Conservation (phyloP, 2,113 vertebrate genomes). For the Addax nasomaculatus region DNA sequence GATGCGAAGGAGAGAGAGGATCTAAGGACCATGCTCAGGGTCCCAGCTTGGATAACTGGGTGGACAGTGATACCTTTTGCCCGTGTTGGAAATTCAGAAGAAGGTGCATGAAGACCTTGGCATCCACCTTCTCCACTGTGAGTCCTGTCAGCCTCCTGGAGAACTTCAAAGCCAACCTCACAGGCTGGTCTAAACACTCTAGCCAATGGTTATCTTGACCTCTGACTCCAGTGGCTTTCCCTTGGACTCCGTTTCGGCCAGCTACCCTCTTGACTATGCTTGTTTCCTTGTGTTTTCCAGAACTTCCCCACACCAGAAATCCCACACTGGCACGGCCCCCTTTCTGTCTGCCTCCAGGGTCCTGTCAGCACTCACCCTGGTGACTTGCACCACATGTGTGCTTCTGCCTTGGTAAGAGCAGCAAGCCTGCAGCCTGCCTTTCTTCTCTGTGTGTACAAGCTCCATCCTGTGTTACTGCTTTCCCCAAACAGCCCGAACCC, state of each 20-base stretch:
- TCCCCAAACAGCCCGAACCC: background rate
- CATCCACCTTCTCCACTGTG: background rate
- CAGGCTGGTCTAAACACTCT: background rate
- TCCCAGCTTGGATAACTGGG: background rate
- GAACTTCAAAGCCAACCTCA: background rate
- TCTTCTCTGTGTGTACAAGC: background rate
- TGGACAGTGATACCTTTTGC: background rate
- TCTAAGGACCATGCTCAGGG: background rate
- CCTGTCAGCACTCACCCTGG: background rate
- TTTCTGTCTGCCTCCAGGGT: background rate
- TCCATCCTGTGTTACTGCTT: background rate
- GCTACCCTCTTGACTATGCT: background rate
- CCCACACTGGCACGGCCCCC: accelerated
- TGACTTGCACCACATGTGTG: background rate
- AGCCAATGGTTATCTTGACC: background rate
- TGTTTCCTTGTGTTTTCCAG: background rate
- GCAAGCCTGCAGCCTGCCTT: background rate
- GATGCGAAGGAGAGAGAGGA: background rate
- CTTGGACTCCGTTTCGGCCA: background rate
- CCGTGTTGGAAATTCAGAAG: background rate
- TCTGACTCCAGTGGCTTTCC: background rate
- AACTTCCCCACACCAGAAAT: background rate
- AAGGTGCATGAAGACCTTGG: background rate
- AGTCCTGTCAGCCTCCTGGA: background rate
- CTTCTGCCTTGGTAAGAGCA: background rate